Conservation (phyloP, 2,888 invertebrate species). For the Siphlonurus alternatus region DNA sequence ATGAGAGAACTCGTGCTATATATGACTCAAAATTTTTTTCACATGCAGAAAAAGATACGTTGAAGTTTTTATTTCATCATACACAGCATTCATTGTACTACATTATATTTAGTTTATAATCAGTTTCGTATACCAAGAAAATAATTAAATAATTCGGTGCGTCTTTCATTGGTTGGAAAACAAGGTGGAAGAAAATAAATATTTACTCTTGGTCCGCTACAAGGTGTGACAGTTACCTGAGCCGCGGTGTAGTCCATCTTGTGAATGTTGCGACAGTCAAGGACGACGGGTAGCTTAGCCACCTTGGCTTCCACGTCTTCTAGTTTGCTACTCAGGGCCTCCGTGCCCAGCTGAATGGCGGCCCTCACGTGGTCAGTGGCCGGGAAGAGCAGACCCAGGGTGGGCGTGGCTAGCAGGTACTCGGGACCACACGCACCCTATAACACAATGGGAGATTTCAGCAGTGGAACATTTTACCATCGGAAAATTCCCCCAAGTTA, state of each 20-base stretch:
- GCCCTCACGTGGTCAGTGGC: slow-evolving; percentile 38
- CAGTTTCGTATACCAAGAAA: too few relatives aligned
- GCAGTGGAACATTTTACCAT: neutral
- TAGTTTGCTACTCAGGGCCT: neutral
- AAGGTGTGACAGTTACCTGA: slow-evolving; percentile 28
- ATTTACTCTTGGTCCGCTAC: too few relatives aligned
- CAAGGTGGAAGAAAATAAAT: too few relatives aligned
- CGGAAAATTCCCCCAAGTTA: neutral
- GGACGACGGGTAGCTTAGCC: slow-evolving; percentile 30
- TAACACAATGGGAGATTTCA: slow-evolving; percentile 1
- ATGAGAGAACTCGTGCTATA: too few relatives aligned
- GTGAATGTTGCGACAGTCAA: slow-evolving; percentile 43
- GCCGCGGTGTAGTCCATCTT: slow-evolving; percentile 50
- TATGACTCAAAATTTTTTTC: too few relatives aligned
- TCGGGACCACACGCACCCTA: slow-evolving; percentile 16
- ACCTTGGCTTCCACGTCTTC: slow-evolving; percentile 15
- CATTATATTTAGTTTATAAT: too few relatives aligned
- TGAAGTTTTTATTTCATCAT: too few relatives aligned
- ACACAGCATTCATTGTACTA: too few relatives aligned
- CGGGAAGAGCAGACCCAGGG: slow-evolving; percentile 36
- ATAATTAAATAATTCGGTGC: too few relatives aligned
- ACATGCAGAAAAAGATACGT: too few relatives aligned
- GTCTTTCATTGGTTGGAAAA: too few relatives aligned
- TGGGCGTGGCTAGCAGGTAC: slow-evolving; percentile 30
- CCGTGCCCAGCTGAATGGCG: slow-evolving; percentile 20